Evolutionary conservation across 1,140 invertebrate species (phyloP).

Genomic region (Sycobia sp.): DNA sequence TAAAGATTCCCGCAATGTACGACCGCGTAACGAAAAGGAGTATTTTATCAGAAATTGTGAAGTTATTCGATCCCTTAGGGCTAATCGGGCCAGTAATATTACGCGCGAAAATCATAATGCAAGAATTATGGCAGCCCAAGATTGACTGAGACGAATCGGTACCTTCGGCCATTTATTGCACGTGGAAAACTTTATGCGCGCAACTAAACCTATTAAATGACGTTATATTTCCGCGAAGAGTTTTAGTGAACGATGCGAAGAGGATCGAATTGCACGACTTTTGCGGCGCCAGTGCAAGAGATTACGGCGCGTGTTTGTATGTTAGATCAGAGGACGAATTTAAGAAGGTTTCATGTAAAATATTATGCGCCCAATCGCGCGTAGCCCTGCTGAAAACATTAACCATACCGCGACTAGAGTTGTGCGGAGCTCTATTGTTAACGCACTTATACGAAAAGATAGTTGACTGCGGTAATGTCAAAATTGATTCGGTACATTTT

Average conservation of each 20-base stretch:
- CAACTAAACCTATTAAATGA: not conserved
- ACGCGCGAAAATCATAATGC: constrained; percentile 21
- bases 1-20: not conserved
- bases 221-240: constrained; percentile 1
- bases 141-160: constrained; percentile 25
- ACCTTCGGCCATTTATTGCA: constrained; percentile 4
- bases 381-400: not conserved
- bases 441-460: not conserved
- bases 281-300: constrained; percentile 15
- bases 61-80: constrained; percentile 29
- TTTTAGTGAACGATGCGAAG: not conserved
- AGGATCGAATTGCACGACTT: constrained; percentile 29
- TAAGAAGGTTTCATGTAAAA: too few species aligned
- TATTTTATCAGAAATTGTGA: constrained; percentile 21
- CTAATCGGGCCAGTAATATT: constrained; percentile 19
- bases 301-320: not conserved
- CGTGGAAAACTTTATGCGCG: constrained; percentile 21
- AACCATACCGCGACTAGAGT: not conserved
- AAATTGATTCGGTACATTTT: too few species aligned
- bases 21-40: constrained; percentile 6
- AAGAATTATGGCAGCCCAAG: constrained; percentile 15
- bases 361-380: not conserved
- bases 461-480: not conserved
- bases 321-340: not conserved
- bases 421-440: not conserved